Conservation (phyloP, 2,113 vertebrate species). For the Oreotrochilus melanogaster region DNA sequence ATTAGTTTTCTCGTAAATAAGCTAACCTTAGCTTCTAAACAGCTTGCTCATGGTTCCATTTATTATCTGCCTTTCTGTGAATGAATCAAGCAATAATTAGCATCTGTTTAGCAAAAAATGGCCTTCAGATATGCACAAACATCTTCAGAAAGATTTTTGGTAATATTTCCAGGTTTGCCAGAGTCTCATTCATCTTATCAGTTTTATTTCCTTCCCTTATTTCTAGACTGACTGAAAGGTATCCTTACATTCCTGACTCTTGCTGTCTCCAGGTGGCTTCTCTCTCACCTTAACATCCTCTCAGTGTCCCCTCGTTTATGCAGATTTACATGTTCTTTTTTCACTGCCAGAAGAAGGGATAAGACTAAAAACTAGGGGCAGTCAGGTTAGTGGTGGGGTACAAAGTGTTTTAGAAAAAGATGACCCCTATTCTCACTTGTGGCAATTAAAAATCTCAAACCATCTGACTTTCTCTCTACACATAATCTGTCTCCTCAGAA, state of each 20-base stretch:
- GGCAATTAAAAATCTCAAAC: not conserved
- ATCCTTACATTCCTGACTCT: not conserved
- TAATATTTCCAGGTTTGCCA: not conserved
- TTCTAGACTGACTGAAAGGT: not conserved
- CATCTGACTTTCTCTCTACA: not conserved
- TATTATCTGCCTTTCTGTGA: not conserved
- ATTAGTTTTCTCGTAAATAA: not conserved
- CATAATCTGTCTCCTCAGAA: not conserved
- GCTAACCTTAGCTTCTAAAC: not conserved
- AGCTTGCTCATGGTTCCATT: not conserved
- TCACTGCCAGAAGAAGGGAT: not conserved
- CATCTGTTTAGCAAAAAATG: not conserved
- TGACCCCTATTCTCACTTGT: not conserved
- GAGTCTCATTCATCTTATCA: not conserved
- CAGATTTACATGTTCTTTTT: not conserved
- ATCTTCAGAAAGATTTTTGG: not conserved
- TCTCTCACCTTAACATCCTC: not conserved
- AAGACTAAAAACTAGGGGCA: not conserved
- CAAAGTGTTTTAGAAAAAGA: not conserved
- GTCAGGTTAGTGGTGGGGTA: not conserved
- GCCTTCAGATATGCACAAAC: not conserved
- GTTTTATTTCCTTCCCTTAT: not conserved
- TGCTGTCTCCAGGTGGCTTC: not conserved
- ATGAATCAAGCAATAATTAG: not conserved
- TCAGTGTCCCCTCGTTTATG: not conserved